Conservation (phyloP, 2,113 vertebrate genomes). For the Gasterosteus nipponicus region DNA sequence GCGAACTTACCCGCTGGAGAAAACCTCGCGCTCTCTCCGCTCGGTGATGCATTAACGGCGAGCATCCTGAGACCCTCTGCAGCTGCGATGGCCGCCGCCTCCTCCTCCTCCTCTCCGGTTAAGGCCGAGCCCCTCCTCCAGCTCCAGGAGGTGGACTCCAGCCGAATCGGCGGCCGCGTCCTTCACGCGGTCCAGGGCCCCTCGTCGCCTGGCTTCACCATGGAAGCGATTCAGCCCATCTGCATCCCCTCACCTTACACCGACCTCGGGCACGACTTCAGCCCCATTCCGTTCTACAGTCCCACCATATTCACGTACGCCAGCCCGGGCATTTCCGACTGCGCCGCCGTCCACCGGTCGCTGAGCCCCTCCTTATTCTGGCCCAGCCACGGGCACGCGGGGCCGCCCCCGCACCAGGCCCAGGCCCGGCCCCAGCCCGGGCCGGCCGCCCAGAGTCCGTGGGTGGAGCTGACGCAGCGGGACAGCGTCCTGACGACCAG, state of each 20-base stretch:
- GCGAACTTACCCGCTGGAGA: neutral
- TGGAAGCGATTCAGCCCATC: constrained; percentile 83
- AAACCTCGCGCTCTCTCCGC: neutral
- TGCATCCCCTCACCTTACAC: constrained; percentile 90
- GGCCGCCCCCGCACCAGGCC: constrained; percentile 83
- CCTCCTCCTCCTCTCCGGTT: constrained; percentile 39
- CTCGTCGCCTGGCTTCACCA: constrained; percentile 75
- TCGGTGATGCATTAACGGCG: constrained; percentile 36
- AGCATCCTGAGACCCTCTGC: neutral
- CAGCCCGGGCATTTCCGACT: constrained; percentile 75
- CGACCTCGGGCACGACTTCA: constrained; percentile 87
- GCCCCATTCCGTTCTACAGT: constrained; percentile 87
- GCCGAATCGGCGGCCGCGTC: constrained; percentile 78
- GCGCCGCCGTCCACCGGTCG: constrained; percentile 76
- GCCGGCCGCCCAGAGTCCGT: constrained; percentile 83
- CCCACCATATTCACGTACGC: constrained; percentile 87
- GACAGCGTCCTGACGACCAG: constrained; percentile 81
- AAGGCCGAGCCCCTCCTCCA: constrained; percentile 69
- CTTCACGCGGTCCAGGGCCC: constrained; percentile 83
- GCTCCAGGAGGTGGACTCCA: constrained; percentile 83
- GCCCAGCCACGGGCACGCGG: constrained; percentile 84
- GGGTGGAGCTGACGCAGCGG: constrained; percentile 81
- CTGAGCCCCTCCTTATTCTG: constrained; percentile 86
- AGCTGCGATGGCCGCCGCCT: constrained; percentile 71
- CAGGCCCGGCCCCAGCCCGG: constrained; percentile 80